phyloP scores from a whole-genome alignment of 2,113 vertebrate species.

The Catharus bicknelli region DNA sequence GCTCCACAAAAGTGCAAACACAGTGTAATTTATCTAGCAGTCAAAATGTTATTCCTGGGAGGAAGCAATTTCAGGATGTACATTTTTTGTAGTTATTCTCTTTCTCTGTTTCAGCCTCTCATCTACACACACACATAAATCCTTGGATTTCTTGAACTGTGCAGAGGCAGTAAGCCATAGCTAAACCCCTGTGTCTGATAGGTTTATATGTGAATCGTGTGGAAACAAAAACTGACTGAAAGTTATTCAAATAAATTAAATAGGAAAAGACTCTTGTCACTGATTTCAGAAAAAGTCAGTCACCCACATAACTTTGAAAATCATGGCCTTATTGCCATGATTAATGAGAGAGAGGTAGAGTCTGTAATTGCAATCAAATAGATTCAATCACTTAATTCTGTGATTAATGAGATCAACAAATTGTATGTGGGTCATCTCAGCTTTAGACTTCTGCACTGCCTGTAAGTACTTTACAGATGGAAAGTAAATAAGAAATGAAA shows the following conservation, averaged over 20 bases:
- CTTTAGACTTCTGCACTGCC: neutral
- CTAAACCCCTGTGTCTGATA: neutral
- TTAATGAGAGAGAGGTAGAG: constrained; percentile 22
- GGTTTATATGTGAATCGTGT: neutral
- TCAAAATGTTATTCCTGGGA: constrained; percentile 60
- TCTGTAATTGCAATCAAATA: constrained; percentile 64
- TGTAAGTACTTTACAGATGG: neutral
- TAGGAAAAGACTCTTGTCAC: neutral
- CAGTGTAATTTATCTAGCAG: constrained; percentile 58
- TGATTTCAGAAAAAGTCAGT: constrained; percentile 25
- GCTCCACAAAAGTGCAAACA: constrained; percentile 22
- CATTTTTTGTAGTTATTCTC: neutral
- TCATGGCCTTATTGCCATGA: constrained; percentile 34
- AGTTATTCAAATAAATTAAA: neutral
- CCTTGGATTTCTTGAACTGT: neutral
- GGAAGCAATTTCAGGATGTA: neutral
- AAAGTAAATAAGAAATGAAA: neutral
- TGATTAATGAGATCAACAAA: constrained; percentile 49
- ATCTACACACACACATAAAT: neutral
- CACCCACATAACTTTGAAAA: constrained; percentile 22
- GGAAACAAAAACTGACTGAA: neutral
- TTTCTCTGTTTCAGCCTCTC: neutral
- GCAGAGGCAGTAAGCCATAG: neutral
- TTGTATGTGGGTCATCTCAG: constrained; percentile 36
- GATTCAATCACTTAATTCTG: constrained; percentile 44